Evolutionary conservation across 1,140 invertebrate species (phyloP).

Genomic region (Drosophila willistoni): DNA sequence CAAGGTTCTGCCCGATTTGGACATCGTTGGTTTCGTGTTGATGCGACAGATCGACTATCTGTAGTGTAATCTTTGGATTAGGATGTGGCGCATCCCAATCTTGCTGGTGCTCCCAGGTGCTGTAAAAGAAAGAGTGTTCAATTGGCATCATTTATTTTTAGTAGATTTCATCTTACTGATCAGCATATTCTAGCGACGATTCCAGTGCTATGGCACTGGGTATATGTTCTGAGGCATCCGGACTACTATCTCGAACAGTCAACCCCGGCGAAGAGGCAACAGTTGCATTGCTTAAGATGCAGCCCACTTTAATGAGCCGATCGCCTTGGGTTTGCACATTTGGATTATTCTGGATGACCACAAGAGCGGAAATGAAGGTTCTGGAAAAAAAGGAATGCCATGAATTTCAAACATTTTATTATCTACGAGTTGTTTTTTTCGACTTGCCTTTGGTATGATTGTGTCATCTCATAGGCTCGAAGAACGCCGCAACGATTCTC

Average conservation of each 20-base stretch:
- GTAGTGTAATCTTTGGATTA: slow-evolving; percentile 67
- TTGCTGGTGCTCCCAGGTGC: neutral
- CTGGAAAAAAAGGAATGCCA: slow-evolving; percentile 41
- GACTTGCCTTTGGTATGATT: slow-evolving; percentile 58
- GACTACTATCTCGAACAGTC: slow-evolving; percentile 37
- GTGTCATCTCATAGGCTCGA: slow-evolving; percentile 78
- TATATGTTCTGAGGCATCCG: slow-evolving; percentile 52
- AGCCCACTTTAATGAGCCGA: slow-evolving; percentile 87
- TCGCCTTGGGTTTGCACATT: slow-evolving; percentile 88
- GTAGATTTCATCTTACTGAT: slow-evolving; percentile 48
- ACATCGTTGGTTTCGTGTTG: slow-evolving; percentile 78
- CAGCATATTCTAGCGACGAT: slow-evolving; percentile 71
- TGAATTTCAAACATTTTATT: slow-evolving; percentile 34
- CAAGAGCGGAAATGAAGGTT: slow-evolving; percentile 86
- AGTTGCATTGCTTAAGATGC: slow-evolving; percentile 83
- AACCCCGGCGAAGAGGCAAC: slow-evolving; percentile 23
- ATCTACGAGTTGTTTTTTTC: too few relatives aligned
- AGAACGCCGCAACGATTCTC: slow-evolving; percentile 78
- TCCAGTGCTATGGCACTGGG: slow-evolving; percentile 75
- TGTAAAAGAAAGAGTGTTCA: neutral
- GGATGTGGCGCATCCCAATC: slow-evolving; percentile 35
- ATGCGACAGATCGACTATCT: slow-evolving; percentile 75
- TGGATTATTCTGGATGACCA: slow-evolving; percentile 87
- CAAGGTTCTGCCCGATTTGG: slow-evolving; percentile 76
- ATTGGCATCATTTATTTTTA: too few relatives aligned